Percentiles rank a stretch among this genome's conserved stretches.
phyloP scores from a whole-genome alignment of 1,140 invertebrate genomes.

The Amphibalanus amphitrite region DNA sequence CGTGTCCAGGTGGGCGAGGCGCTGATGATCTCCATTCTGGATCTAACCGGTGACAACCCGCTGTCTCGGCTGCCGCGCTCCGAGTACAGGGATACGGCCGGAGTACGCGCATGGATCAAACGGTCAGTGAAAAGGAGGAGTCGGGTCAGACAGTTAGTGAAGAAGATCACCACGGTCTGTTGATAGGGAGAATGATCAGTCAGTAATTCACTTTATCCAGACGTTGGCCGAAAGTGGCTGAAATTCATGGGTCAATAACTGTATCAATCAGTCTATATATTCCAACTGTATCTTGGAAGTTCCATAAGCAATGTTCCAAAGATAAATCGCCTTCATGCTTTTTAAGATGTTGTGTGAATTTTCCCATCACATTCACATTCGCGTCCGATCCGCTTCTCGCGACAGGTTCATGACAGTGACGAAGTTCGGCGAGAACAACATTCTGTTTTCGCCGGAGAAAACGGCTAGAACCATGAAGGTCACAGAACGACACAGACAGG shows the following conservation, averaged over 20 bases:
- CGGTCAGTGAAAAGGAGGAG: not conserved
- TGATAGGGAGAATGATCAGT: too few species aligned
- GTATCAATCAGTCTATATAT: too few species aligned
- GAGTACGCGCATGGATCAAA: conserved; percentile 41
- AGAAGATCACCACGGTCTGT: too few species aligned
- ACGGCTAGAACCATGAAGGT: not conserved
- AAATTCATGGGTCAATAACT: too few species aligned
- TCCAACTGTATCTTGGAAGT: too few species aligned
- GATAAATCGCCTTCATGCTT: too few species aligned
- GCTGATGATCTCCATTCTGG: conserved; percentile 59
- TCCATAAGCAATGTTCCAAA: too few species aligned
- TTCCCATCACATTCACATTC: too few species aligned
- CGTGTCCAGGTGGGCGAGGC: conserved; percentile 47
- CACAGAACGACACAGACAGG: not conserved
- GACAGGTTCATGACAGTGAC: not conserved
- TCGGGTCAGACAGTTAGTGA: conserved; percentile 20
- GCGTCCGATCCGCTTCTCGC: too few species aligned
- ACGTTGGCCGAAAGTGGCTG: too few species aligned
- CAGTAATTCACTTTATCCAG: too few species aligned
- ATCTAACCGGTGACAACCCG: conserved; percentile 55
- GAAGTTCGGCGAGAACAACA: not conserved
- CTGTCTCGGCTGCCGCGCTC: conserved; percentile 57
- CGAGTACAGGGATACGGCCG: conserved; percentile 50
- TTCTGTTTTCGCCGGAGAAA: not conserved
- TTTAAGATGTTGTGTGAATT: too few species aligned